Evolutionary conservation across 2,888 invertebrate genomes (phyloP).

Genomic region (Phyllotreta striolata): DNA sequence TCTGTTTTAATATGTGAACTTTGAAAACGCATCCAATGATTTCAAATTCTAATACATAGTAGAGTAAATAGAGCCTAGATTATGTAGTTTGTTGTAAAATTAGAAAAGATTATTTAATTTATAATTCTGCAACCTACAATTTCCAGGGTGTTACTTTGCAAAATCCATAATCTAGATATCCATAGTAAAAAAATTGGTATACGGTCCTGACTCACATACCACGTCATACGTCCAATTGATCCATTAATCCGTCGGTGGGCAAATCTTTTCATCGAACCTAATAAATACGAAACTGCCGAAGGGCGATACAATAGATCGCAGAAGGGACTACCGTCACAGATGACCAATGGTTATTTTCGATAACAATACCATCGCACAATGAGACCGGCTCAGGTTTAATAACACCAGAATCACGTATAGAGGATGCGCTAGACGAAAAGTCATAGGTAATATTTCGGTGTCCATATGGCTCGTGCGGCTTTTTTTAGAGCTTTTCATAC

Average conservation of each 20-base stretch:
- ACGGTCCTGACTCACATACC: slow-evolving; percentile 27
- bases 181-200: neutral
- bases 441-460: slow-evolving; percentile 32
- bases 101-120: too few relatives aligned
- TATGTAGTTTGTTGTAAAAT: too few relatives aligned
- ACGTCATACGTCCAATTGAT: slow-evolving; percentile 40
- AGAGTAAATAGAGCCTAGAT: too few relatives aligned
- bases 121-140: slow-evolving; percentile 14
- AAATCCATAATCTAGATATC: slow-evolving; percentile 1
- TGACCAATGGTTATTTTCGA: slow-evolving; percentile 41
- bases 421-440: slow-evolving; percentile 26
- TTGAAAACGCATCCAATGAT: too few relatives aligned
- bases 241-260: slow-evolving; percentile 45
- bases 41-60: too few relatives aligned
- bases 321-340: slow-evolving; percentile 28
- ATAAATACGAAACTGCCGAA: slow-evolving; percentile 31
- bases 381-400: slow-evolving; percentile 29
- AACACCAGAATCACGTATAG: slow-evolving; percentile 33
- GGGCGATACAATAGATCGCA: slow-evolving; percentile 27
- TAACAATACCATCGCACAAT: slow-evolving; percentile 36
- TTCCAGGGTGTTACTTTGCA: slow-evolving; percentile 19
- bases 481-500: slow-evolving; percentile 13
- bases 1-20: too few relatives aligned
- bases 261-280: slow-evolving; percentile 44
- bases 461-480: slow-evolving; percentile 39